Evolutionary conservation across 2,797 vertebrate genomes (phyloP), one percentile per base, ranked within the genome.

Genomic region (Lerista edwardsae): DNA sequence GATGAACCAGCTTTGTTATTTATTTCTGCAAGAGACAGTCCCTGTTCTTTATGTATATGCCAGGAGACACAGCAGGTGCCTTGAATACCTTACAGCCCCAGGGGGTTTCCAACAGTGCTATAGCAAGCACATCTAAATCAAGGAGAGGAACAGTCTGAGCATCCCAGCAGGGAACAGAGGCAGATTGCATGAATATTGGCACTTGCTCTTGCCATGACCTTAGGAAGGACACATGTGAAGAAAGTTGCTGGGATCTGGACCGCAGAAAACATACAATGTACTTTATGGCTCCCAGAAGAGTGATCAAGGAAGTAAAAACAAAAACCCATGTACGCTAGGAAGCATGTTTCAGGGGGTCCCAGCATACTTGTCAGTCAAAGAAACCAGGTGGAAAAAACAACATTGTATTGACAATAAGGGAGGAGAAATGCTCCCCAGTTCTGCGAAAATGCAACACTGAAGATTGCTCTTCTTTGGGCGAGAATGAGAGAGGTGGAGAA

Each of bases 61-160:
- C 25, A 85, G 47, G 75, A 75, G 62, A 80, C 71, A 44, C 77
- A 85, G 84, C 77, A 80, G 84, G 84, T 85, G 61, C 39, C 34
- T 47, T 80, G 78, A 75, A 80, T 85, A 85, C 27, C 77, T 80
- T 75, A 59, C 44, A 80, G 55, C 34, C 77, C 77, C 84, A 29
- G 77, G 29, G 62, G 21, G 51, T 57, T 85, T 80, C 77, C 74
- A 80, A 65, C 61, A 68, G 71, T 59, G 62, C 31, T 39, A 44
- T 41, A 75, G 77, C 62, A 74, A 67, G 62, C 36, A 80, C 27
- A 76, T 83, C 47, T 69, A 85, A 67, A 65, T 44, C 62, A 85
- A 80, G 62, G 62, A 74, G 61, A 39, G 7, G 69, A 44, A 41
- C 62, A 67, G 51, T 65, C 27, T 74, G 61, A 57, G 44, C 71